Percentiles rank a stretch among this genome's conserved stretches.
These are phyloP conservation scores for Archivesica marissinica DNA, from an alignment of 1,140 invertebrate genomes.

Conservation along the genomic window DNA sequence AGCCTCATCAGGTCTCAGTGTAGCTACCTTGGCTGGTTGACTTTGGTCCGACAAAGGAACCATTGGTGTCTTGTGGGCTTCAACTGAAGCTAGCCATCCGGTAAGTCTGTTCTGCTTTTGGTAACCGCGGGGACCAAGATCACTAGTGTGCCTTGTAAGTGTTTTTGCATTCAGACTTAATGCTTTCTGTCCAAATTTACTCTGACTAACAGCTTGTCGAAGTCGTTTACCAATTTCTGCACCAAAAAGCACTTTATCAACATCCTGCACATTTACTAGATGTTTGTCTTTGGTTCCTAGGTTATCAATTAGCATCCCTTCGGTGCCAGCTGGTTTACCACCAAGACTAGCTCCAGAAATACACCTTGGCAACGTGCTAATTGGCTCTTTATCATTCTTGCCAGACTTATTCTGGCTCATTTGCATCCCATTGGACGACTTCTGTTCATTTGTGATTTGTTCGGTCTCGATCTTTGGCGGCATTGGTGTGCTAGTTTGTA, in stretches of 20 bases:
- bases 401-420: neutral
- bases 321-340: constrained; percentile 36
- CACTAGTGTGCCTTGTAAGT: constrained; percentile 19
- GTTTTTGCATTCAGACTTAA: neutral
- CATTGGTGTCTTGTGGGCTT: constrained; percentile 5
- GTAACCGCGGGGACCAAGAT: constrained; percentile 18
- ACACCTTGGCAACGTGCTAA: neutral
- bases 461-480: neutral
- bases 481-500: constrained; percentile 17
- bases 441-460: neutral
- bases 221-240: neutral
- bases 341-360: constrained; percentile 6
- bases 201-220: constrained; percentile 15
- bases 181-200: constrained; percentile 17
- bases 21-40: neutral
- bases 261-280: neutral
- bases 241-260: neutral
- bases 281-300: neutral
- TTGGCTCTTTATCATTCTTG: neutral
- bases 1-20: constrained; percentile 37
- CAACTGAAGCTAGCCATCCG: constrained; percentile 1
- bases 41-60: neutral
- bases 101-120: constrained; percentile 27
- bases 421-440: neutral
- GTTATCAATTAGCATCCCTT: constrained; percentile 14